Evolutionary conservation across 2,888 invertebrate species (phyloP).

Genomic region (Zaprionus obscuricornis): DNA sequence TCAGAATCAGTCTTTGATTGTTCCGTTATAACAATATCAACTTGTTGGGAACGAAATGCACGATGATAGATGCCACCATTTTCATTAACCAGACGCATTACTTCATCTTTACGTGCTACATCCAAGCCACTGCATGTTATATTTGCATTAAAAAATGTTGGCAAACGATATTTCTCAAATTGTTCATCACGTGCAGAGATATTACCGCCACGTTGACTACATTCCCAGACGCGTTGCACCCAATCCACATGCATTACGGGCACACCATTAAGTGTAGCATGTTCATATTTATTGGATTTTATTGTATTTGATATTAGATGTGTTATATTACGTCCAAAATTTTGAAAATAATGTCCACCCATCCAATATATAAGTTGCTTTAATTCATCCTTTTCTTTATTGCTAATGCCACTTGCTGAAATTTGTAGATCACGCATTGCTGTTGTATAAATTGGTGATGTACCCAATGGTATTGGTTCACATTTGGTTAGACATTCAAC

Average conservation of each 20-base stretch:
- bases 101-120: slow-evolving; percentile 80
- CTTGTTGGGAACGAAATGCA: slow-evolving; percentile 80
- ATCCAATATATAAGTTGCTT: slow-evolving; percentile 88
- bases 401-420: slow-evolving; percentile 87
- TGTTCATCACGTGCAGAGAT: slow-evolving; percentile 86
- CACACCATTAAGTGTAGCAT: slow-evolving; percentile 83
- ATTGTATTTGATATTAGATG: slow-evolving; percentile 92
- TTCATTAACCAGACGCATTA: slow-evolving; percentile 88
- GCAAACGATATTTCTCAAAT: slow-evolving; percentile 87
- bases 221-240: slow-evolving; percentile 92
- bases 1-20: slow-evolving; percentile 79
- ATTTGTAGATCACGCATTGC: slow-evolving; percentile 90
- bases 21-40: slow-evolving; percentile 82
- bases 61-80: slow-evolving; percentile 88
- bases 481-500: slow-evolving; percentile 89
- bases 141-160: slow-evolving; percentile 90
- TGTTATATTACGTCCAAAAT: slow-evolving; percentile 88
- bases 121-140: slow-evolving; percentile 90
- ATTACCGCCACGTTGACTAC: slow-evolving; percentile 85
- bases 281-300: slow-evolving; percentile 90
- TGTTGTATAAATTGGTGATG: slow-evolving; percentile 90
- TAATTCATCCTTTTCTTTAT: slow-evolving; percentile 85
- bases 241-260: slow-evolving; percentile 91
- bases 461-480: slow-evolving; percentile 89
- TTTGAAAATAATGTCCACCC: slow-evolving; percentile 89